Evolutionary conservation across 1,140 invertebrate genomes (phyloP).

Genomic region (Charaxes varanes): DNA sequence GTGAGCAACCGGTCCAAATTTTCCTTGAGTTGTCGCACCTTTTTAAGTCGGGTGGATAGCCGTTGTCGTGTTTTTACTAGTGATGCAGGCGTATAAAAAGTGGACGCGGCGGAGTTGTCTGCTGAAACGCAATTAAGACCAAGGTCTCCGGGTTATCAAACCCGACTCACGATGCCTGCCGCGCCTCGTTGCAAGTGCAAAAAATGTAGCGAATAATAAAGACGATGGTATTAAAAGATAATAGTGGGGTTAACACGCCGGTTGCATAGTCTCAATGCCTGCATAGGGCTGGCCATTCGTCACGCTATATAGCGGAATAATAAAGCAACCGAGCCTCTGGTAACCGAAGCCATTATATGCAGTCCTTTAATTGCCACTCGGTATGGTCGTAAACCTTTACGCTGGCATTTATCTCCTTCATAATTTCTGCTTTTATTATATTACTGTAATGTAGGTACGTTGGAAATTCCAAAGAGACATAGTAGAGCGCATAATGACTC

Average conservation of each 20-base stretch:
- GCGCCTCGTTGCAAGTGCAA: conserved; percentile 60
- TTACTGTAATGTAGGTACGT: conserved; percentile 16
- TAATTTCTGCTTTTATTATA: conserved; percentile 1
- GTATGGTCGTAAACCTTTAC: conserved; percentile 4
- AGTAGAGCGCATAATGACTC: conserved; percentile 44
- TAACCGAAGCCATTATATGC: conserved; percentile 16
- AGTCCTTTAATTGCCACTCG: conserved; percentile 13
- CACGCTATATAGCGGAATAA: conserved; percentile 29
- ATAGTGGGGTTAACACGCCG: conserved; percentile 59
- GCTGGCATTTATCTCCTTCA: conserved; percentile 6
- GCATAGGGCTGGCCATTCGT: conserved; percentile 33
- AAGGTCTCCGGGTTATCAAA: conserved; percentile 73
- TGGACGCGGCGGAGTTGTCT: conserved; percentile 65
- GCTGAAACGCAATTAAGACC: conserved; percentile 71
- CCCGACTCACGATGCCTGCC: conserved; percentile 49
- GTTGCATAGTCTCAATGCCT: conserved; percentile 56
- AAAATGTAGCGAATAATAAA: conserved; percentile 70
- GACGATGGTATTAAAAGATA: conserved; percentile 71
- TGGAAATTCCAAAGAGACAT: conserved; percentile 35
- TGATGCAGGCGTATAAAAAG: conserved; percentile 71
- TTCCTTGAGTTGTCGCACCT: conserved; percentile 42
- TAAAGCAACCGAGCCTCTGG: conserved; percentile 18
- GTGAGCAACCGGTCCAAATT: conserved; percentile 29
- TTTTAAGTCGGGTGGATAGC: conserved; percentile 50
- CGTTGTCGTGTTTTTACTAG: conserved; percentile 66